Evolutionary conservation across 2,797 vertebrate species (phyloP), one percentile per base, ranked within the genome.

Genomic region (Pristis pectinata): DNA sequence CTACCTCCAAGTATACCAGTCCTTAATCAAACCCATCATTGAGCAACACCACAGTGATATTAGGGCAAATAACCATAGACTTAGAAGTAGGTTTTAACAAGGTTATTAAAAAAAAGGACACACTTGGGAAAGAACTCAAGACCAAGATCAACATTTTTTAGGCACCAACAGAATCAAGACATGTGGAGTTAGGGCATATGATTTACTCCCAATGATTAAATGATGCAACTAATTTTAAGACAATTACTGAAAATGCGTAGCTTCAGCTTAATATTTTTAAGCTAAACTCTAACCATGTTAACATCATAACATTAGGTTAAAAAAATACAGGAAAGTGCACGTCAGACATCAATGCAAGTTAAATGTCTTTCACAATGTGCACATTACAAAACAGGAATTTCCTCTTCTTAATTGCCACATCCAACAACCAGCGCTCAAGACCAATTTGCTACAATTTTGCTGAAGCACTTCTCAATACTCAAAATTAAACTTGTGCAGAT

Each of bases 331-430:
- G 41, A 87, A 61, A 59, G 34, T 61, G 61, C 15, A 89, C 7
- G 34, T 22, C 37, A 87, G 82, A 85, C 49, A 56, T 30, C 37
- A 91, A n/a, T 91, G 59, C n/a, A 91, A 91, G 87, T n/a, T 15
- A 61, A 61, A n/a, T 61, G 34, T 37, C n/a, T 91, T 64, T 91
- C n/a, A 9, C n/a, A 91, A 91, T 11, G 8, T 22, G 17, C 56
- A 37, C 30, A 89, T 37, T 64, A 37, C 59, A 64, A 91, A 91
- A 91, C 34, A 91, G 87, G 34, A 91, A 91, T 91, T 91, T 64
- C 56, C 87, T 64, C 59, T 59, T 64, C 87, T 87, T n/a, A 37
- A 91, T 64, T 41, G 56, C 56, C n/a, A n/a, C 56, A 64, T 27
- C 61, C 61, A 37, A 3, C 7, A 91, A 1, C 7, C 1, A 64